phyloP scores from a whole-genome alignment of 1,140 invertebrate genomes.

The Polyergus mexicanus region DNA sequence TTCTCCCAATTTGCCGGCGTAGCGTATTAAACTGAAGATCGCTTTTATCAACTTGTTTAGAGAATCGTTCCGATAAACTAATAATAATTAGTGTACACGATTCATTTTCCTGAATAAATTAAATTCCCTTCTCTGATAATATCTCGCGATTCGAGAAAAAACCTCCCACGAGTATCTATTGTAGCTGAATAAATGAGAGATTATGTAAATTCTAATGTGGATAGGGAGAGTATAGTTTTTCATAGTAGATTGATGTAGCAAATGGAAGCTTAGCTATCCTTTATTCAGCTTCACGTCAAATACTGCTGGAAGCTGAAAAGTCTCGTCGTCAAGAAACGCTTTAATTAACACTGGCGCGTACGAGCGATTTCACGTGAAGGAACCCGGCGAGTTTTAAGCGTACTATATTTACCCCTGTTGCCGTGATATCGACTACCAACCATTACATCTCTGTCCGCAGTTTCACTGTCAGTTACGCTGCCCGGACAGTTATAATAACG shows the following conservation, averaged over 20 bases:
- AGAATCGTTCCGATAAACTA: constrained; percentile 27
- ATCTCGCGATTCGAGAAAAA: not conserved
- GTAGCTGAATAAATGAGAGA: not conserved
- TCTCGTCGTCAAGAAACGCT: constrained; percentile 13
- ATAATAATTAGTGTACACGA: not conserved
- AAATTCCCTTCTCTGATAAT: not conserved
- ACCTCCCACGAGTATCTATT: not conserved
- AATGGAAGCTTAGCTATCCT: not conserved
- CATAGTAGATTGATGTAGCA: not conserved
- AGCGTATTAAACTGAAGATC: constrained; percentile 40
- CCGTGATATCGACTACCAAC: not conserved
- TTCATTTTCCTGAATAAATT: not conserved
- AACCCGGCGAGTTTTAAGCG: constrained; percentile 5
- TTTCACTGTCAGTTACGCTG: not conserved
- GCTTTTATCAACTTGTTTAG: constrained; percentile 13
- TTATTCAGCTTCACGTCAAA: constrained; percentile 25
- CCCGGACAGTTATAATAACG: not conserved
- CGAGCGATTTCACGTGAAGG: constrained; percentile 22
- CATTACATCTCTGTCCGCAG: not conserved
- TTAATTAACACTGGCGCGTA: constrained; percentile 41
- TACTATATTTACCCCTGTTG: not conserved
- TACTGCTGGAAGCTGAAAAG: not conserved
- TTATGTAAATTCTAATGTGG: not conserved
- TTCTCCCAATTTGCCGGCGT: constrained; percentile 44
- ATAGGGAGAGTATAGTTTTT: not conserved